Evolutionary conservation across 2,888 invertebrate genomes (phyloP).

Genomic region (Ferdinandea cuprea): DNA sequence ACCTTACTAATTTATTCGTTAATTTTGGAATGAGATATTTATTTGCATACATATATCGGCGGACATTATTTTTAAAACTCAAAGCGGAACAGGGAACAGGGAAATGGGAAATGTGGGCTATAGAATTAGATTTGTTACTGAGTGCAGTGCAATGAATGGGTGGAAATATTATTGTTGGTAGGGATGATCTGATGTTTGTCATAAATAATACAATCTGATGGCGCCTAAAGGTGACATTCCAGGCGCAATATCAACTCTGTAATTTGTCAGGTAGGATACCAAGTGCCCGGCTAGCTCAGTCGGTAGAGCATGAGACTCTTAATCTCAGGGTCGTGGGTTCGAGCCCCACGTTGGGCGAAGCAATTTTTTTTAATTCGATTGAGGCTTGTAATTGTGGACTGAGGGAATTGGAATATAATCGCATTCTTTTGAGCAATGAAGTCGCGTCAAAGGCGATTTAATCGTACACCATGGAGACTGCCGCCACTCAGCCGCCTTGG

Average conservation of each 20-base stretch:
- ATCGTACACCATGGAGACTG: too few relatives aligned
- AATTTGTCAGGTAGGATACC: fast-evolving
- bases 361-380: conserved; percentile 14
- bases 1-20: conserved; percentile 2
- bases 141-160: too few relatives aligned
- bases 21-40: neutral
- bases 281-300: conserved; percentile 74
- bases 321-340: conserved; percentile 80
- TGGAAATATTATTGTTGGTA: conserved; percentile 5
- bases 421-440: too few relatives aligned
- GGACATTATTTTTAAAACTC: too few relatives aligned
- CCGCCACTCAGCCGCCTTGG: too few relatives aligned
- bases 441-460: too few relatives aligned
- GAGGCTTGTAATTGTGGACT: neutral
- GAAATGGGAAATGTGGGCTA: conserved; percentile 4
- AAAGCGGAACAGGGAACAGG: neutral
- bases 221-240: neutral
- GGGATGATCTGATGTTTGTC: too few relatives aligned
- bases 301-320: conserved; percentile 75
- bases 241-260: neutral
- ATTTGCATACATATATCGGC: too few relatives aligned
- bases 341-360: conserved; percentile 77
- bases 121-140: too few relatives aligned
- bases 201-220: too few relatives aligned
- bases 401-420: too few relatives aligned